A percentile compares a stretch with the other conserved stretches of the same genome.
These are phyloP conservation scores for Buathra laborator DNA, from an alignment of 2,888 invertebrate species.

Conservation along the genomic window DNA sequence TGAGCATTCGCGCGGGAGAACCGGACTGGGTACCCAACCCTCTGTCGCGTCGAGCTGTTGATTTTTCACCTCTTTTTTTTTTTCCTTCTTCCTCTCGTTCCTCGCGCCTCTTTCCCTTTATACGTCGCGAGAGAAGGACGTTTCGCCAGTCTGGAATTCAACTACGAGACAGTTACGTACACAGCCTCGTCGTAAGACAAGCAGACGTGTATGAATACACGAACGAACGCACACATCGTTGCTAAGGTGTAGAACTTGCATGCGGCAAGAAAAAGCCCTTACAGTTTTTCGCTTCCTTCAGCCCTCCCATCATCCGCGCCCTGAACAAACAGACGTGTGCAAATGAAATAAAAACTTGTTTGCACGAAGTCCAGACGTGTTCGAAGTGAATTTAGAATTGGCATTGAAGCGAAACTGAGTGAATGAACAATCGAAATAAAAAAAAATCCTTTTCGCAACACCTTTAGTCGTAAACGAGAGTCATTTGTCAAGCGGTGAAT, in stretches of 20 bases:
- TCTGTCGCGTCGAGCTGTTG: constrained; percentile 61
- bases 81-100: neutral
- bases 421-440: neutral
- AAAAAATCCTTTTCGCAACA: too few relatives aligned
- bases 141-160: constrained; percentile 60
- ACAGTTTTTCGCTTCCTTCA: constrained; percentile 32
- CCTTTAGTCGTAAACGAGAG: neutral
- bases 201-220: constrained; percentile 22
- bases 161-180: constrained; percentile 28
- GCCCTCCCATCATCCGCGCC: neutral
- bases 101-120: constrained; percentile 22
- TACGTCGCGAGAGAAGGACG: constrained; percentile 27
- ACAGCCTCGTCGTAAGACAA: constrained; percentile 5
- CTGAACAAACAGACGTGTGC: constrained; percentile 66
- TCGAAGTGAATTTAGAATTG: constrained; percentile 65
- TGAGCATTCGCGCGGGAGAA: constrained; percentile 61
- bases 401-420: constrained; percentile 26
- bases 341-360: constrained; percentile 68
- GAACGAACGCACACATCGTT: constrained; percentile 7
- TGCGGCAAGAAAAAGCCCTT: neutral
- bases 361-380: constrained; percentile 62
- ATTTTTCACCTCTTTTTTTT: constrained; percentile 53
- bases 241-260: neutral
- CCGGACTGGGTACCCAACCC: constrained; percentile 34
- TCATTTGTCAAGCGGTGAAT: neutral